These are phyloP conservation scores for Speoplatyrhinus poulsoni DNA, from an alignment of 2,113 vertebrate genomes.

Conservation along the genomic window DNA sequence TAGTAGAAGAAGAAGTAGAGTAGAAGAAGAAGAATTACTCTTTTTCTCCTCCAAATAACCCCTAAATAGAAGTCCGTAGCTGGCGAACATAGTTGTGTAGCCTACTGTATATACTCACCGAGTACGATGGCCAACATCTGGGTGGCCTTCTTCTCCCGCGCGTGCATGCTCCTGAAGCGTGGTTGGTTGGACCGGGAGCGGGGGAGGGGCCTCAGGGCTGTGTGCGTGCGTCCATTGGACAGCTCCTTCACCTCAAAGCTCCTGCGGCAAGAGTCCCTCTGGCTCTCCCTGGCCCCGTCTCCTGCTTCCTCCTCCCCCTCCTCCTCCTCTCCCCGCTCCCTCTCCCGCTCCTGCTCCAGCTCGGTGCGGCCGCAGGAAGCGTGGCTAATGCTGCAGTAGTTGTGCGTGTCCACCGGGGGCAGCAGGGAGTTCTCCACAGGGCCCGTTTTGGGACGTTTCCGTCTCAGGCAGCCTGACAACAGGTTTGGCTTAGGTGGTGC, in stretches of 20 bases:
- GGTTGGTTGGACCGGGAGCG: constrained; percentile 59
- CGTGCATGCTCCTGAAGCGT: constrained; percentile 82
- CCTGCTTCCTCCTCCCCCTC: constrained; percentile 31
- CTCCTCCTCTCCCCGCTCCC: constrained; percentile 33
- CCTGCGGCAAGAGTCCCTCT: constrained; percentile 50
- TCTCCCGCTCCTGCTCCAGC: constrained; percentile 61
- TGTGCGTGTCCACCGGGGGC: constrained; percentile 76
- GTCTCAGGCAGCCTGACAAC: constrained; percentile 67
- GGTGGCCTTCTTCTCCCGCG: constrained; percentile 91
- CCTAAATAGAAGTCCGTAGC: background rate
- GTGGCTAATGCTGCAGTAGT: constrained; percentile 87
- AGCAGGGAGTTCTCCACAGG: constrained; percentile 73
- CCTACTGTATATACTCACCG: constrained; percentile 77
- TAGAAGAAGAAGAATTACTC: background rate
- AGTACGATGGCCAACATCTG: constrained; percentile 95
- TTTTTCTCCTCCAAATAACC: background rate
- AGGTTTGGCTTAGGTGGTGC: constrained; percentile 54
- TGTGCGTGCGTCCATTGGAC: constrained; percentile 80
- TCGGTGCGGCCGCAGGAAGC: constrained; percentile 77
- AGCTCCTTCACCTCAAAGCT: constrained; percentile 83
- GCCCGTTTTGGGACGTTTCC: constrained; percentile 68
- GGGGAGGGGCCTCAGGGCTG: constrained; percentile 71
- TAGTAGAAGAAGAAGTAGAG: too few species aligned
- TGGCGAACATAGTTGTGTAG: background rate
- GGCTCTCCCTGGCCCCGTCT: constrained; percentile 26